These are phyloP conservation scores for Drymonia ruficornis DNA, from an alignment of 2,888 invertebrate species.

Conservation along the genomic window DNA sequence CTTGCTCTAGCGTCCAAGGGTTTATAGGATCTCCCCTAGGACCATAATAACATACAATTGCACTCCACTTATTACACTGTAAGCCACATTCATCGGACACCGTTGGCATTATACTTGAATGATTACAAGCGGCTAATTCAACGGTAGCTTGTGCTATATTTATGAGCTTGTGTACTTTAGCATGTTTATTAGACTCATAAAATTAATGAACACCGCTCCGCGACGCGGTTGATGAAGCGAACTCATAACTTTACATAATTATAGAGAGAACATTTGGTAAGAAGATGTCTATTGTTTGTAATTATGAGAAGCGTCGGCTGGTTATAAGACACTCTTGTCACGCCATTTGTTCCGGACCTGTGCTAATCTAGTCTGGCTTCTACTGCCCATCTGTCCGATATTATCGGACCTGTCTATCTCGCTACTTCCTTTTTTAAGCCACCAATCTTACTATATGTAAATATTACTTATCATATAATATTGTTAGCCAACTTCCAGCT, in stretches of 20 bases:
- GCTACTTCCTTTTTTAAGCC: too few relatives aligned
- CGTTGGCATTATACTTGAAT: slow-evolving; percentile 3
- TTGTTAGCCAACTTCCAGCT: too few relatives aligned
- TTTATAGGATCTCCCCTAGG: too few relatives aligned
- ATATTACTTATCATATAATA: too few relatives aligned
- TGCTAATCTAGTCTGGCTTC: background rate
- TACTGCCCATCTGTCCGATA: too few relatives aligned
- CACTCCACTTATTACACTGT: slow-evolving; percentile 2
- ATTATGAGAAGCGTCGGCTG: too few relatives aligned
- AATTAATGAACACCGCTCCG: slow-evolving; percentile 3
- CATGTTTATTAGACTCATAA: slow-evolving; percentile 7
- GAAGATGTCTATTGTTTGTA: background rate
- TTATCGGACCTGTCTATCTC: too few relatives aligned
- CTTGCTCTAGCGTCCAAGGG: too few relatives aligned
- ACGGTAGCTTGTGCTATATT: slow-evolving; percentile 6
- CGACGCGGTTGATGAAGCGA: background rate
- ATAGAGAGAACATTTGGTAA: background rate
- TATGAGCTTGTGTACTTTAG: slow-evolving; percentile 1
- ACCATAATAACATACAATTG: too few relatives aligned
- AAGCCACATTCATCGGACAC: background rate
- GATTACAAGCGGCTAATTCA: slow-evolving; percentile 3
- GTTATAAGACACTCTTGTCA: too few relatives aligned
- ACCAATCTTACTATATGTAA: too few relatives aligned
- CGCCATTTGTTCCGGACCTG: too few relatives aligned
- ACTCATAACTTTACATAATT: background rate